Base-by-base conservation (phyloP, 2,113 vertebrate genomes). In the Phoxinus phoxinus region DNA sequence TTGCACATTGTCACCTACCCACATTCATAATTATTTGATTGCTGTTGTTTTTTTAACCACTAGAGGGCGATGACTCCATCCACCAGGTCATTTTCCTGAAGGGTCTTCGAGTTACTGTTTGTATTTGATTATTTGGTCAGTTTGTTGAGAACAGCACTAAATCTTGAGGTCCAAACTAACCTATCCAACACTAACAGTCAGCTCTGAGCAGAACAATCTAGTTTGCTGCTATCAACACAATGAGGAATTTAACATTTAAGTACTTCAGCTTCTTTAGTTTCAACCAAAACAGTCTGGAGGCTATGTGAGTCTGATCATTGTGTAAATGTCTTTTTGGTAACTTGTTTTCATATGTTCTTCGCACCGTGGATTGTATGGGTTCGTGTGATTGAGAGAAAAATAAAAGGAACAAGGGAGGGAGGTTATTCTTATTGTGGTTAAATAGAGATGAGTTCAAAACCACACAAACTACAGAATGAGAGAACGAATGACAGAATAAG, bases 391-490 rank as follows among this genome's bases (percentile, higher is more conserved):
- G 10, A 76, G 21, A 86, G 37, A 74, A 12, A 65, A 84, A 30
- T 53, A 46, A 46, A 48, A 69, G 27, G 53, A 80, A 67, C 75
- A 77, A 81, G 41, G 53, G 71, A 81, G 25, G 65, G 25, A 67
- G 77, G 87, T 85, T 87, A 58, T 77, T 85, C 46, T 61, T 84
- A 75, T 59, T 81, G 86, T 75, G 83, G 86, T 81, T n/a, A 56
- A 72, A 83, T 75, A 51, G 63, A 81, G 72, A 75, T 77, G 72
- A 77, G 59, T 51, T 72, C 6, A 51, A 61, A 83, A 78, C 56
- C 88, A 78, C 84, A 88, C 25, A 58, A 74, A 85, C 56, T 30
- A 83, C 41, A 73, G 72, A 84, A 67, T 51, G 41, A 27, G 23
- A 51, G 37, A 30, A 58, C 25, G 15, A 74, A 65, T 9, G 56